A percentile compares a stretch with the other conserved stretches of the same genome.
Evolutionary conservation across 92 coral and sea anemone genomes (phyloP).

Genomic region (Pocillopora meandrina): DNA sequence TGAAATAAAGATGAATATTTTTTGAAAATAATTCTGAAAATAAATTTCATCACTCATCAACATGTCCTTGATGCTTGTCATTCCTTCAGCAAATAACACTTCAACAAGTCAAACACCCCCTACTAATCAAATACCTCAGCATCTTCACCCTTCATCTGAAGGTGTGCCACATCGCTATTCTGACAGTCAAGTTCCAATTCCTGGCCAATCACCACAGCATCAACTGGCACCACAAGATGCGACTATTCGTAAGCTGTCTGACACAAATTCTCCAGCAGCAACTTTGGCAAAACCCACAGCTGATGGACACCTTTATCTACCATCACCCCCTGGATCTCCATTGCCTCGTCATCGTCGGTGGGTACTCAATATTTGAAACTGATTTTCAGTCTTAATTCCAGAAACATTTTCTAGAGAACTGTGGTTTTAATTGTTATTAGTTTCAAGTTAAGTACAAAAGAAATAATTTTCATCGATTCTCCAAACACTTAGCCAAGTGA

Average conservation of each 20-base stretch:
- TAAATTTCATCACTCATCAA: neutral
- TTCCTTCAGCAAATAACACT: neutral
- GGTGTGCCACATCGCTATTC: neutral
- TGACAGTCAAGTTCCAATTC: neutral
- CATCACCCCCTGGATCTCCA: constrained; percentile 66
- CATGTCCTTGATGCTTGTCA: neutral
- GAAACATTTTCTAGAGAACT: too few species aligned
- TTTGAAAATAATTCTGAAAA: neutral
- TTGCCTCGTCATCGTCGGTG: constrained; percentile 8
- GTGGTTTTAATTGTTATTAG: too few species aligned
- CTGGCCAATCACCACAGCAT: constrained; percentile 8
- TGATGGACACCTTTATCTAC: constrained; percentile 63
- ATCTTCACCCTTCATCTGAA: neutral
- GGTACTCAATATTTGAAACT: neutral
- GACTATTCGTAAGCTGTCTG: constrained; percentile 27
- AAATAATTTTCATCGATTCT: too few species aligned
- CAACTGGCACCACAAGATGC: constrained; percentile 23
- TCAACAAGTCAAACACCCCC: neutral
- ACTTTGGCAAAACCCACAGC: constrained; percentile 57
- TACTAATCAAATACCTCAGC: neutral
- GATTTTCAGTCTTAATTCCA: neutral
- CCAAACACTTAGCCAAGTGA: too few species aligned
- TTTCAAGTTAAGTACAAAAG: too few species aligned
- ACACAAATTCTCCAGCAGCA: constrained; percentile 31
- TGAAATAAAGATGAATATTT: too few species aligned